These are phyloP conservation scores for Ganaspis brasiliensis DNA, from an alignment of 2,888 invertebrate species.

Conservation along the genomic window DNA sequence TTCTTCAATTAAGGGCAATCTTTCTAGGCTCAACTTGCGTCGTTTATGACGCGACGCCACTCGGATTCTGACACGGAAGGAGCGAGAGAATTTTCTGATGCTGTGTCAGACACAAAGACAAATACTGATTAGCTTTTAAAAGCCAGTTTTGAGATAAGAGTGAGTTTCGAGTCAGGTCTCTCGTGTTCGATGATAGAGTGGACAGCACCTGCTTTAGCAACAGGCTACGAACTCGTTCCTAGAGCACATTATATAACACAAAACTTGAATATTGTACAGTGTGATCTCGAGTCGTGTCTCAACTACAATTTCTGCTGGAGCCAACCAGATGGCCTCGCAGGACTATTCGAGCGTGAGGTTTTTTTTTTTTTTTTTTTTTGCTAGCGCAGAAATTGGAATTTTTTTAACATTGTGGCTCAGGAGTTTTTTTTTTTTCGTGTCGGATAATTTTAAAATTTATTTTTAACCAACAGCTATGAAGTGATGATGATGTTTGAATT, in stretches of 20 bases:
- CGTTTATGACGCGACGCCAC: conserved; percentile 54
- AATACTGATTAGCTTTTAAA: neutral
- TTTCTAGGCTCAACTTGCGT: conserved; percentile 59
- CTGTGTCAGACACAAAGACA: conserved; percentile 14
- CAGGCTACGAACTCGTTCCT: conserved; percentile 48
- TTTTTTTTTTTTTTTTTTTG: neutral
- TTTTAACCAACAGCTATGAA: too few species aligned
- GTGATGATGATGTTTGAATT: too few species aligned
- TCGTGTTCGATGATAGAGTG: conserved; percentile 60
- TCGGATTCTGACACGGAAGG: conserved; percentile 21
- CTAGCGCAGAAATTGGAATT: too few species aligned
- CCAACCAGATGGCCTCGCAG: conserved; percentile 37
- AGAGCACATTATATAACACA: conserved; percentile 38
- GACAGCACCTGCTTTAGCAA: conserved; percentile 69
- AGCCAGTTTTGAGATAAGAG: neutral
- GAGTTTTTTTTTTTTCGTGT: too few species aligned
- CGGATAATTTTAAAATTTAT: too few species aligned
- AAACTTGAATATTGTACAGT: conserved; percentile 32
- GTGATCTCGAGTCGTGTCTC: conserved; percentile 55
- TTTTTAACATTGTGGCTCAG: too few species aligned
- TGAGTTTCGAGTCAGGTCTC: neutral
- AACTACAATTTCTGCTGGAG: conserved; percentile 52
- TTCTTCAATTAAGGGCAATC: conserved; percentile 68
- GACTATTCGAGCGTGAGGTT: conserved; percentile 20
- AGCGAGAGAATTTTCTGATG: neutral